Evolutionary conservation across 1,140 invertebrate species (phyloP).

Genomic region (Sycophila sp.): DNA sequence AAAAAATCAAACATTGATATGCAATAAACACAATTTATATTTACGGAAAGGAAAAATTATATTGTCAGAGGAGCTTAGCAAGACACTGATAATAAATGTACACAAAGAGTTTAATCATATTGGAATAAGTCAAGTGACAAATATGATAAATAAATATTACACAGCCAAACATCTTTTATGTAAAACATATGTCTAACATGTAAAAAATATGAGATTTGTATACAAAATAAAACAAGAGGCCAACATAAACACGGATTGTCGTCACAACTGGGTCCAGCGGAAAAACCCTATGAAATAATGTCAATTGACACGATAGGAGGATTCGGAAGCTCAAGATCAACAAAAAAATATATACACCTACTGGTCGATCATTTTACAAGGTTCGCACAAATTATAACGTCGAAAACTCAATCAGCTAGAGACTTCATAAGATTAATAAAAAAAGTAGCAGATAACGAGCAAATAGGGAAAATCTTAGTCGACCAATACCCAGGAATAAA

Average conservation of each 20-base stretch:
- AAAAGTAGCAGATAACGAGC: slow-evolving; percentile 38
- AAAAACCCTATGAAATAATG: slow-evolving; percentile 52
- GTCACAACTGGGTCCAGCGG: slow-evolving; percentile 42
- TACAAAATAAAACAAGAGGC: slow-evolving; percentile 38
- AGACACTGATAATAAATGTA: slow-evolving; percentile 7
- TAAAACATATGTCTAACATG: slow-evolving; percentile 23
- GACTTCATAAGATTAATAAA: slow-evolving; percentile 56
- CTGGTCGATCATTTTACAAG: slow-evolving; percentile 50
- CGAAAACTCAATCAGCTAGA: slow-evolving; percentile 50
- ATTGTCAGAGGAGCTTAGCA: background rate
- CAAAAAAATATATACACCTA: slow-evolving; percentile 53
- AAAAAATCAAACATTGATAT: too few species aligned
- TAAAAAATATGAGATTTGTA: slow-evolving; percentile 24
- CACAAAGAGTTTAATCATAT: background rate
- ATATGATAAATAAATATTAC: slow-evolving; percentile 23
- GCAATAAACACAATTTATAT: too few species aligned
- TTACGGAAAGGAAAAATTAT: background rate
- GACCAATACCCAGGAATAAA: slow-evolving; percentile 40
- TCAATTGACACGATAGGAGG: slow-evolving; percentile 54
- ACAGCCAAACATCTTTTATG: slow-evolving; percentile 16
- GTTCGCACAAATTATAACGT: slow-evolving; percentile 53
- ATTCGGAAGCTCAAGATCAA: slow-evolving; percentile 46
- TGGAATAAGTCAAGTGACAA: slow-evolving; percentile 28
- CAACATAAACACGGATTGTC: slow-evolving; percentile 35
- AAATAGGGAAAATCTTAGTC: slow-evolving; percentile 42